A percentile compares a stretch with the other conserved stretches of the same genome.
phyloP scores from a whole-genome alignment of 2,888 invertebrate genomes.

The Trilocha varians region DNA sequence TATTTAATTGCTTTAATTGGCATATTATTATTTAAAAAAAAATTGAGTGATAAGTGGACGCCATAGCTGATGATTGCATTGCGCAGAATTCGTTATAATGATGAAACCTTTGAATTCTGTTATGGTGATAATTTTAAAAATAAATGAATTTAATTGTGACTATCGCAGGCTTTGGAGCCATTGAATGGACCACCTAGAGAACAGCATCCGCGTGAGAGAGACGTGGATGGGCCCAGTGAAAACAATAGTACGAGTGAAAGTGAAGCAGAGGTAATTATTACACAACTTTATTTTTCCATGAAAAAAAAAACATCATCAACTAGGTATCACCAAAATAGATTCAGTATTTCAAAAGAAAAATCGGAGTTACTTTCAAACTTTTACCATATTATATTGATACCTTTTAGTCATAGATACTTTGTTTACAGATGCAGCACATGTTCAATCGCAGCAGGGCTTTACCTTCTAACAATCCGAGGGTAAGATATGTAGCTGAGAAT shows the following conservation, averaged over 20 bases:
- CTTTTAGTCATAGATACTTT: neutral
- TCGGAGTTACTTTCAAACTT: no score
- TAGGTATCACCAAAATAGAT: no score
- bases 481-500: neutral
- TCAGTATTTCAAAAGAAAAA: no score
- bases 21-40: no score
- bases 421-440: neutral
- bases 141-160: neutral
- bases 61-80: no score
- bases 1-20: no score
- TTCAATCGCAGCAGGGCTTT: neutral
- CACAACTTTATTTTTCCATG: neutral
- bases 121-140: no score
- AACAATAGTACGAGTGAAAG: conserved; percentile 22
- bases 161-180: conserved; percentile 10
- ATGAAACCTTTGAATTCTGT: no score
- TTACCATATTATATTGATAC: no score
- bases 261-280: conserved; percentile 21
- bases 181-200: conserved; percentile 2
- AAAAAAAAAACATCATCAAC: no score
- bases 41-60: no score
- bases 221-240: neutral
- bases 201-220: neutral
- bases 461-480: neutral
- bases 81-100: no score